These are phyloP conservation scores for Calameuta filiformis DNA, from an alignment of 2,888 invertebrate species.

Conservation along the genomic window DNA sequence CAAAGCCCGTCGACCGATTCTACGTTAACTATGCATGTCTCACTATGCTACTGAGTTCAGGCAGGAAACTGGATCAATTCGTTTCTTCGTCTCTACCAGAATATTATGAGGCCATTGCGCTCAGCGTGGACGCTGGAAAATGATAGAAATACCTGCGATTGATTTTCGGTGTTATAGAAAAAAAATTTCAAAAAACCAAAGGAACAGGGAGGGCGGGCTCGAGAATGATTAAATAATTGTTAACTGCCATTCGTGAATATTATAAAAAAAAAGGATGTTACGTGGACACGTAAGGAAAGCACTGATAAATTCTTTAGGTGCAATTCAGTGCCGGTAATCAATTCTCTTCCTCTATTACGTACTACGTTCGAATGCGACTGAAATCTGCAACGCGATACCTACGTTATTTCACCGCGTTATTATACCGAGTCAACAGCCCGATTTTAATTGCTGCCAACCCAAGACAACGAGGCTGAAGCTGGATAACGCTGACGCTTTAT, in stretches of 20 bases:
- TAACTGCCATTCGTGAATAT: not conserved
- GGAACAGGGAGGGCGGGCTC: not conserved
- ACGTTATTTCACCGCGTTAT: slow-evolving; percentile 20
- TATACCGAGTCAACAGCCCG: slow-evolving; percentile 18
- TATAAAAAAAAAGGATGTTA: not conserved
- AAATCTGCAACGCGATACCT: not conserved
- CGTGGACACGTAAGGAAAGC: not conserved
- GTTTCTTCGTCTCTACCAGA: not conserved
- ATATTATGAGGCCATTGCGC: not conserved
- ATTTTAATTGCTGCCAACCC: slow-evolving; percentile 10
- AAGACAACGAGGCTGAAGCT: slow-evolving; percentile 3
- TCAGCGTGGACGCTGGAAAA: not conserved
- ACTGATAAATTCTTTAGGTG: not conserved
- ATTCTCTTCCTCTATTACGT: not conserved
- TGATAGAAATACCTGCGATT: not conserved
- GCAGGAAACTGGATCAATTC: not conserved
- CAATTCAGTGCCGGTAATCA: not conserved
- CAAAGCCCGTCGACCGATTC: not conserved
- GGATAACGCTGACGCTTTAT: slow-evolving; percentile 12
- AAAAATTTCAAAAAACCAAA: not conserved
- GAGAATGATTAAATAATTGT: not conserved
- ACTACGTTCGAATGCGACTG: not conserved
- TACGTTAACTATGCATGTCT: slow-evolving; percentile 11
- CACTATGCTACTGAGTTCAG: not conserved
- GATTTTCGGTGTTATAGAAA: not conserved